These are phyloP conservation scores for Xerus rutilus DNA, from an alignment of 2,797 vertebrate genomes.

Conservation along the genomic window DNA sequence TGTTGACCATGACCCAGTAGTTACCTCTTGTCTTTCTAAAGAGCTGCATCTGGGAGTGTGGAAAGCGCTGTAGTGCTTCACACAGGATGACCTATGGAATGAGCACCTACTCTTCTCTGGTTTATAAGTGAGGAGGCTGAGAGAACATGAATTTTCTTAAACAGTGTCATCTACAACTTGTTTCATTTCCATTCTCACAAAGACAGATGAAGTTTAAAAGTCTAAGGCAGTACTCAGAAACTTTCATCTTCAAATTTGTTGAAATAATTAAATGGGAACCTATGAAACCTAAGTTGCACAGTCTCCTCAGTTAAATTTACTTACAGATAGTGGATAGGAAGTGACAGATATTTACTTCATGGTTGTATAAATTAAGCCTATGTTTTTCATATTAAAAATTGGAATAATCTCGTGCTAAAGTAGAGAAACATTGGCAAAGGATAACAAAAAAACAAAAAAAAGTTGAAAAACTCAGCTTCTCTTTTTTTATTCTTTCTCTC, in stretches of 20 bases:
- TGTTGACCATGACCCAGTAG: not conserved
- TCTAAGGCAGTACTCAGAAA: not conserved
- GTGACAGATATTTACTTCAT: not conserved
- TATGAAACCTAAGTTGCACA: not conserved
- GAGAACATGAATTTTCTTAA: not conserved
- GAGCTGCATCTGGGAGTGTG: not conserved
- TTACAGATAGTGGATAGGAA: not conserved
- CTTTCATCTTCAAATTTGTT: not conserved
- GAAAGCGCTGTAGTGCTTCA: not conserved
- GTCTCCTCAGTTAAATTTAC: not conserved
- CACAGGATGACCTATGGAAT: not conserved
- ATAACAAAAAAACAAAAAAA: not conserved
- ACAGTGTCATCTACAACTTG: not conserved
- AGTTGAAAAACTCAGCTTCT: not conserved
- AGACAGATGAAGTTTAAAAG: not conserved
- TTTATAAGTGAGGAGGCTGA: not conserved
- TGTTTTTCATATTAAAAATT: constrained; percentile 27
- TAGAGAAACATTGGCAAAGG: not conserved
- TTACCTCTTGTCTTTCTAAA: not conserved
- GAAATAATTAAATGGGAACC: not conserved
- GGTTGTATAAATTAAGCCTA: not conserved
- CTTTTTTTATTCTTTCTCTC: not conserved
- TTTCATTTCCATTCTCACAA: not conserved
- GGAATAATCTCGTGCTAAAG: not conserved
- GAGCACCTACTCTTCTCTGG: not conserved